These are phyloP conservation scores for Acrobasis consociella DNA, from an alignment of 2,888 invertebrate species.

Conservation along the genomic window DNA sequence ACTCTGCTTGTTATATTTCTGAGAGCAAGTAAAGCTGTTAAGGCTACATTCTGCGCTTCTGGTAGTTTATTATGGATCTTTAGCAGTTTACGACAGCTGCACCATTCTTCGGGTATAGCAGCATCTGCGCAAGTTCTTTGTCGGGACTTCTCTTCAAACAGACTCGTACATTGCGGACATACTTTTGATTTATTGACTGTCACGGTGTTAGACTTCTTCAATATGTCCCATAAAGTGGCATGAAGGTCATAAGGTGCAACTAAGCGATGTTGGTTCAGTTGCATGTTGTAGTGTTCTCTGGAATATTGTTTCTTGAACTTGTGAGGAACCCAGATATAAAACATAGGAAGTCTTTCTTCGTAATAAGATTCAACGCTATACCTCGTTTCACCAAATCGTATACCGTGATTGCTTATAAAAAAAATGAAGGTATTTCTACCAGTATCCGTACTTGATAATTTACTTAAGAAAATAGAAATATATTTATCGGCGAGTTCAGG, in stretches of 20 bases:
- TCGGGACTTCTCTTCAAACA: constrained; percentile 82
- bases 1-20: constrained; percentile 41
- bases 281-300: constrained; percentile 80
- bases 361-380: constrained; percentile 88
- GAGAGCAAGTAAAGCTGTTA: constrained; percentile 59
- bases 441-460: constrained; percentile 38
- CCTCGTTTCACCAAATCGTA: constrained; percentile 86
- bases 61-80: constrained; percentile 52
- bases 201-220: constrained; percentile 69
- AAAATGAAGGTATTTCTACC: constrained; percentile 86
- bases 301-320: constrained; percentile 81
- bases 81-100: constrained; percentile 85
- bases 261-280: constrained; percentile 84
- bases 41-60: constrained; percentile 68
- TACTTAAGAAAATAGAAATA: constrained; percentile 77
- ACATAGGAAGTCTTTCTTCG: constrained; percentile 89
- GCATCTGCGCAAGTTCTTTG: constrained; percentile 86
- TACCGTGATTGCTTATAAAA: constrained; percentile 90
- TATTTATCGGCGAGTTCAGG: constrained; percentile 85
- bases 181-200: constrained; percentile 64
- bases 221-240: constrained; percentile 85
- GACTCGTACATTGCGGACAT: constrained; percentile 84
- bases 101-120: constrained; percentile 87
- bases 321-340: constrained; percentile 86
- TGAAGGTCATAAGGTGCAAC: constrained; percentile 90